Percentiles rank a stretch among this genome's conserved stretches.
Conservation (phyloP, 2,888 invertebrate genomes). For the Hydroisotoma schaefferi region DNA sequence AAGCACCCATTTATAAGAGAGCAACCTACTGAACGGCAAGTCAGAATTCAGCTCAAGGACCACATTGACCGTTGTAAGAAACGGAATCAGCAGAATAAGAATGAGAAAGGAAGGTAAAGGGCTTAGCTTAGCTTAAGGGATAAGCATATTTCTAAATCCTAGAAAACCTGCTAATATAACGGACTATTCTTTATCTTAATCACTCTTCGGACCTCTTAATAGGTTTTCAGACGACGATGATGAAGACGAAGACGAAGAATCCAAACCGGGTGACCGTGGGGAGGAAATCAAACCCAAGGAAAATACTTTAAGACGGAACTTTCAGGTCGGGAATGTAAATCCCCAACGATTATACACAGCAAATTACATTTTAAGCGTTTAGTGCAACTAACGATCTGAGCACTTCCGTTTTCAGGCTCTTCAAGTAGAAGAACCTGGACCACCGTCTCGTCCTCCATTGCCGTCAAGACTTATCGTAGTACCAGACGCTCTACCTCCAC, state of each 20-base stretch:
- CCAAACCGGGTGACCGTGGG: slow-evolving; percentile 83
- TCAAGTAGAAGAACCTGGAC: slow-evolving; percentile 68
- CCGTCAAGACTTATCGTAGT: slow-evolving; percentile 87
- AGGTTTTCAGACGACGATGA: slow-evolving; percentile 48
- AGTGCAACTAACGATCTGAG: background rate
- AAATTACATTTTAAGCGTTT: background rate
- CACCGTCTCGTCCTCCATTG: slow-evolving; percentile 81
- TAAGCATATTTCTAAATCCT: background rate
- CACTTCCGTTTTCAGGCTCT: slow-evolving; percentile 34
- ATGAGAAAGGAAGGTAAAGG: slow-evolving; percentile 61
- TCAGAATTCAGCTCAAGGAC: slow-evolving; percentile 92
- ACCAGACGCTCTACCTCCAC: slow-evolving; percentile 78
- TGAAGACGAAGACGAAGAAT: slow-evolving; percentile 84
- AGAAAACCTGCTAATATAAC: background rate
- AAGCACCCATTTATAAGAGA: slow-evolving; percentile 98
- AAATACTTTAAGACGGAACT: slow-evolving; percentile 92
- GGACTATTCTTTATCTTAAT: background rate
- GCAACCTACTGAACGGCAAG: slow-evolving; percentile 97
- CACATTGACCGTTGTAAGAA: slow-evolving; percentile 98
- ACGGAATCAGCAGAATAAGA: slow-evolving; percentile 55
- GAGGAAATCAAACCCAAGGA: slow-evolving; percentile 88
- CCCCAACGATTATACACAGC: background rate
- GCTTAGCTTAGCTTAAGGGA: background rate
- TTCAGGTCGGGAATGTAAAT: slow-evolving; percentile 66
- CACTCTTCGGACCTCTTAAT: too few relatives aligned